Base-by-base conservation (phyloP, 2,888 invertebrate genomes). In the Argyresthia albistria region DNA sequence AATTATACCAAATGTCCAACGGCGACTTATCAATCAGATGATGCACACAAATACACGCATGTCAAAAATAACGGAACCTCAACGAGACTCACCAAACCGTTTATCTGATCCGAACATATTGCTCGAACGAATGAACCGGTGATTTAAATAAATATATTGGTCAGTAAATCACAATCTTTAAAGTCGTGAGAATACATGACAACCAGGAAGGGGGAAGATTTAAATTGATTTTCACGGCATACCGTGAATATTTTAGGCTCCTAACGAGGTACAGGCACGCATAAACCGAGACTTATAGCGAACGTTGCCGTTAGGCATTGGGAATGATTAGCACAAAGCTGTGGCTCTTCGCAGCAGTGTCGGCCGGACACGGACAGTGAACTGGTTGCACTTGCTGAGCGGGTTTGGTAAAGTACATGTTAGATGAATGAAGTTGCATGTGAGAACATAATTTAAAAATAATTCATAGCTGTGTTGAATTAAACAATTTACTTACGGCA, bases 401-500 rank as follows among this genome's bases (percentile, higher is more conserved):
- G 61, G 67, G 76, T 75, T 61, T 59, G 58, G 58, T 63, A 65
- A 60, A 59, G 60, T 14, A 3, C 8, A 6, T 72, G 76, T 70
- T 76, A 70, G 71, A 76, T 67, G 70, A 64, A 59, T 58, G 58
- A 61, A 55, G 60, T 64, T 71, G 67, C 66, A 68, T 67, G 63
- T 61, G 66, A 58, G 62, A 57, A 59, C 66, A 62, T 63, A 59
- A 60, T 55, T 55, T 60, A 60, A 62, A 45, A 55, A 56, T 48
- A 48, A 49, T 50, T 42, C 55, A 51, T 25, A 25, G 25, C 2
- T 25, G 25, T 25, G 25, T 25, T 25, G 25, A 25, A 25, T 25
- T 25, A 25, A 6, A 25, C 25, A 25, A 51, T 16, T 48, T 62
- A 88, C 88, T 88, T 75, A 88, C 88, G 81, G 77, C 80, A 86